Percentiles rank a stretch among this genome's conserved stretches.
phyloP scores from a whole-genome alignment of 2,888 invertebrate genomes.

The Scaeva pyrastri region DNA sequence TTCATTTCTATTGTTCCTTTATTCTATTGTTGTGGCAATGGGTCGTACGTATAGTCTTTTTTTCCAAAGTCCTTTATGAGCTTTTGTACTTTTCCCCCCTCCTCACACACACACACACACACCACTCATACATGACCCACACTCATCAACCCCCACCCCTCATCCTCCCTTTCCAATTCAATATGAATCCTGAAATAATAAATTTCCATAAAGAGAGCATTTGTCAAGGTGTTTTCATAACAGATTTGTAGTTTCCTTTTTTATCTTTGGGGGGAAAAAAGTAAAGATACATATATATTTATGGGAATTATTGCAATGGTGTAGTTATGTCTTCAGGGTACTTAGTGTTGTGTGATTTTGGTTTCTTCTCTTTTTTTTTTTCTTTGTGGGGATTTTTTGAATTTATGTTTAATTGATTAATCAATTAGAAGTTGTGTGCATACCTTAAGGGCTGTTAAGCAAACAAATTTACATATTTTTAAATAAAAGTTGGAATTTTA shows the following conservation, averaged over 20 bases:
- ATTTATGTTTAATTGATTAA: too few species aligned
- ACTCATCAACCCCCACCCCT: background rate
- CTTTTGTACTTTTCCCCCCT: constrained; percentile 24
- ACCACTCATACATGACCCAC: background rate
- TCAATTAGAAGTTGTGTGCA: too few species aligned
- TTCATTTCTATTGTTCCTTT: constrained; percentile 54
- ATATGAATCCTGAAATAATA: constrained; percentile 58
- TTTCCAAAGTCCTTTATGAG: constrained; percentile 2
- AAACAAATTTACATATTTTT: too few species aligned
- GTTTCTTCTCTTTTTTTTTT: too few species aligned
- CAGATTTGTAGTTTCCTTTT: constrained; percentile 44
- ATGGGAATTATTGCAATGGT: background rate
- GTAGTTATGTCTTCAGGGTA: background rate
- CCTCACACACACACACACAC: background rate
- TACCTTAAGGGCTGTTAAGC: background rate
- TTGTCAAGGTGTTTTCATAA: constrained; percentile 72
- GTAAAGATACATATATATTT: background rate
- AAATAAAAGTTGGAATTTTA: too few species aligned
- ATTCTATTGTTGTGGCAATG: constrained; percentile 50
- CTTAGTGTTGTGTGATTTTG: background rate
- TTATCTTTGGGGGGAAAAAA: background rate
- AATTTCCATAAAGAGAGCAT: constrained; percentile 72
- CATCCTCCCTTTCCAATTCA: background rate
- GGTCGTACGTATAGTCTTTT: constrained; percentile 26
- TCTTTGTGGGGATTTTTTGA: too few species aligned